Conservation (phyloP, 2,113 vertebrate species). For the Formicarius rufipectus region DNA sequence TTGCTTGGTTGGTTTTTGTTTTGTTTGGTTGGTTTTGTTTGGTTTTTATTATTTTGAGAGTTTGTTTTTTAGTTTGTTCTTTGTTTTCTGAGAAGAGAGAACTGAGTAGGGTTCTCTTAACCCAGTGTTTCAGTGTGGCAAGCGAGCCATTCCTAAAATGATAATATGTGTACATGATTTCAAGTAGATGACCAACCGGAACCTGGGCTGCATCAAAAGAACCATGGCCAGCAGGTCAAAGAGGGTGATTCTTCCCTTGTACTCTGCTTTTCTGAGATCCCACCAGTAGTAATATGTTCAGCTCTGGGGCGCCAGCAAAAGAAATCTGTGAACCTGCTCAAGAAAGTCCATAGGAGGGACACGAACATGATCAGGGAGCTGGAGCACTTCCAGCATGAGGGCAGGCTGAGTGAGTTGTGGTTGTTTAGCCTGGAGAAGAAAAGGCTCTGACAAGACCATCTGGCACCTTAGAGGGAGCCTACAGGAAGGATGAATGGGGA, state of each 20-base stretch:
- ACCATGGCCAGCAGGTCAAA: neutral
- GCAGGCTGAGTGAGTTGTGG: neutral
- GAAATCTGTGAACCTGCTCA: neutral
- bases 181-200: neutral
- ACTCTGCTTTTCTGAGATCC: neutral
- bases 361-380: neutral
- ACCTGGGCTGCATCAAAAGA: neutral
- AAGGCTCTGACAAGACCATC: neutral
- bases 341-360: neutral
- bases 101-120: neutral
- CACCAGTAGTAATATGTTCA: neutral
- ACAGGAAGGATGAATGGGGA: neutral
- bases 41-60: too few species aligned
- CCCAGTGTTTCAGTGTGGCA: neutral
- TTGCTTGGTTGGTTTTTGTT: too few species aligned
- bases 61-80: too few species aligned
- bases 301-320: neutral
- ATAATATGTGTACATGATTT: neutral
- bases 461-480: neutral
- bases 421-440: neutral
- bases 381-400: neutral
- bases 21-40: too few species aligned
- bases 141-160: neutral
- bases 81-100: neutral
- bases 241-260: neutral